These are phyloP conservation scores for Chaunax sp. DNA, from an alignment of 2,797 vertebrate genomes.

Conservation along the genomic window DNA sequence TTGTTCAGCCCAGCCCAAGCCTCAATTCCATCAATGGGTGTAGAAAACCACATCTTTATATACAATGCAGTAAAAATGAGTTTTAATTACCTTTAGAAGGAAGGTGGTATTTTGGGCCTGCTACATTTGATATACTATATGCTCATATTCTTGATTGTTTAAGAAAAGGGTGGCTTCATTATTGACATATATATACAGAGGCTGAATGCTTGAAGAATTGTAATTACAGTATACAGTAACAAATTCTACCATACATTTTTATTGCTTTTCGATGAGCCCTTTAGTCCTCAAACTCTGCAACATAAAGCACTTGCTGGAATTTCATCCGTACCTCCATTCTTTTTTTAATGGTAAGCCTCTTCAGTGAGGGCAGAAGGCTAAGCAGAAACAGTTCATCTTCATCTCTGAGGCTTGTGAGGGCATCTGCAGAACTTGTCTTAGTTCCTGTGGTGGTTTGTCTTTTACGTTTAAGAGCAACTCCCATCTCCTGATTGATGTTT, in stretches of 20 bases:
- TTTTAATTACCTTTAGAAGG: no score
- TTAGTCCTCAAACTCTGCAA: slow-evolving; percentile 73
- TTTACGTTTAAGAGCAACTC: slow-evolving; percentile 53
- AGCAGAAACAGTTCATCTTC: slow-evolving; percentile 76
- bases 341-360: slow-evolving; percentile 70
- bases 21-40: no score
- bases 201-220: not conserved
- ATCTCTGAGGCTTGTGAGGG: slow-evolving; percentile 53
- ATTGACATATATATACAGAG: slow-evolving; percentile 23
- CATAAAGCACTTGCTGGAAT: slow-evolving; percentile 75
- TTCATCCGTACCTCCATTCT: slow-evolving; percentile 75
- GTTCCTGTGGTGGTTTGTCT: slow-evolving; percentile 43
- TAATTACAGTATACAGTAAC: not conserved
- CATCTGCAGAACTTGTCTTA: slow-evolving; percentile 49
- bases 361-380: slow-evolving; percentile 72
- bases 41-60: no score
- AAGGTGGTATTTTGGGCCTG: no score
- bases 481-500: slow-evolving; percentile 40
- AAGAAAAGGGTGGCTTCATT: no score
- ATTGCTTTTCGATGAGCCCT: not conserved
- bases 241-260: not conserved
- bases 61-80: no score
- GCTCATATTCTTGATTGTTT: no score
- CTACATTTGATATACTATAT: no score
- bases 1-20: no score